Percentiles rank a stretch among this genome's conserved stretches.
These are phyloP conservation scores for Perodicticus potto DNA, from an alignment of 2,797 vertebrate species.

Conservation along the genomic window DNA sequence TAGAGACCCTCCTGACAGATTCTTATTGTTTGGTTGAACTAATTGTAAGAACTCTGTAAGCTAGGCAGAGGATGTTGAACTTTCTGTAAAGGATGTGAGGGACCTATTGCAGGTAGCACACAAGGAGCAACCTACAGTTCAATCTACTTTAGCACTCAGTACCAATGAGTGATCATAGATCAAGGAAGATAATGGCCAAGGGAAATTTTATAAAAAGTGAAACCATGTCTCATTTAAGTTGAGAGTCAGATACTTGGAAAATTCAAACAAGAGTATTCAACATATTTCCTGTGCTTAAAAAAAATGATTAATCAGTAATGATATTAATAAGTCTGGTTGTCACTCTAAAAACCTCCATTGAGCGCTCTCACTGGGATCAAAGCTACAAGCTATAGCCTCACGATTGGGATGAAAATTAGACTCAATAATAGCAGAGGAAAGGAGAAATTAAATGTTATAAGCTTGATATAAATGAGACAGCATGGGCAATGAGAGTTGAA, in stretches of 20 bases:
- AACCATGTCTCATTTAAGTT: constrained; percentile 19
- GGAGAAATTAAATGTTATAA: constrained; percentile 76
- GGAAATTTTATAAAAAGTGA: neutral
- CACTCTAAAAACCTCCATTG: constrained; percentile 22
- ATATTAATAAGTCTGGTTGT: constrained; percentile 67
- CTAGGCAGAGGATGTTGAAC: neutral
- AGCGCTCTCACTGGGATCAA: constrained; percentile 55
- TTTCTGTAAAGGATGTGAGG: neutral
- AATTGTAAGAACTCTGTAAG: neutral
- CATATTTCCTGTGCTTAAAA: constrained; percentile 59
- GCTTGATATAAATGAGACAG: constrained; percentile 63
- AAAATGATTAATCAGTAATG: constrained; percentile 66
- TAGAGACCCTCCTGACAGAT: neutral
- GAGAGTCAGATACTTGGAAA: constrained; percentile 26
- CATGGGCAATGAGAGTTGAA: constrained; percentile 74
- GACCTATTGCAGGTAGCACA: neutral
- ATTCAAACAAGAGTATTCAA: constrained; percentile 52
- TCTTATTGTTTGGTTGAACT: neutral
- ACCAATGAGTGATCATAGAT: neutral
- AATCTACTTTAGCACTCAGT: neutral
- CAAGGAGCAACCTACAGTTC: neutral
- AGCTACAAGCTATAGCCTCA: constrained; percentile 49
- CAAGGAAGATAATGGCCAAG: neutral
- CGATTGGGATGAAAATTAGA: constrained; percentile 61
- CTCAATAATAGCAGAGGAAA: constrained; percentile 65